Conservation (phyloP, 2,888 invertebrate genomes). For the Lamproptera curius region DNA sequence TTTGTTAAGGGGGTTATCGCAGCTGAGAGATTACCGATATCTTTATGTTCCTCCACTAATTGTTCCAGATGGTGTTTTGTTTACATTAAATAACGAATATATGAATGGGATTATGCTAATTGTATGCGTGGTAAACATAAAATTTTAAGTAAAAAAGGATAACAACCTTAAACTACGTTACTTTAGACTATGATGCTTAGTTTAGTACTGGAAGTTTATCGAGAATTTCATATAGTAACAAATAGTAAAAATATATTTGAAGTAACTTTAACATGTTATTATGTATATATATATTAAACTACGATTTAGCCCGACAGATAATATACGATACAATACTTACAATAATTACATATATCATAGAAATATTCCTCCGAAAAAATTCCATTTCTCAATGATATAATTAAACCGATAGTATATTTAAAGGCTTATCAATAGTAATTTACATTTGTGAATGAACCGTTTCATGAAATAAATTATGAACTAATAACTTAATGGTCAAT, state of each 20-base stretch:
- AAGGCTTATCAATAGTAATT: no score
- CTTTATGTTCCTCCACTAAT: constrained; percentile 8
- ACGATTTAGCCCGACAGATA: no score
- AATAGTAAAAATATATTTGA: no score
- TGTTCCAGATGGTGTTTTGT: constrained; percentile 11
- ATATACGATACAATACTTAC: no score
- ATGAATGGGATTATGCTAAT: neutral
- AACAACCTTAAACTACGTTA: neutral
- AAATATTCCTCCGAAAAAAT: no score
- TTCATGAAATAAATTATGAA: constrained; percentile 7
- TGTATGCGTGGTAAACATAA: neutral
- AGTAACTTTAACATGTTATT: neutral
- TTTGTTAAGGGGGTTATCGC: constrained; percentile 13
- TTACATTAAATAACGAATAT: neutral
- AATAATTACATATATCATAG: no score
- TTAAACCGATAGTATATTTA: no score
- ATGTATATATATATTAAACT: neutral
- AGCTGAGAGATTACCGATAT: constrained; percentile 7
- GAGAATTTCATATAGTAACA: no score
- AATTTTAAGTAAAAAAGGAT: neutral
- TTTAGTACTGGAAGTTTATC: no score
- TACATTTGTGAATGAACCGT: neutral
- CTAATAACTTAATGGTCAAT: constrained; percentile 10
- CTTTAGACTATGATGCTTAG: no score
- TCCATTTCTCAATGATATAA: no score